A percentile compares a stretch with the other conserved stretches of the same genome.
Conservation (phyloP, 2,888 invertebrate genomes). For the Ligdia adustata region DNA sequence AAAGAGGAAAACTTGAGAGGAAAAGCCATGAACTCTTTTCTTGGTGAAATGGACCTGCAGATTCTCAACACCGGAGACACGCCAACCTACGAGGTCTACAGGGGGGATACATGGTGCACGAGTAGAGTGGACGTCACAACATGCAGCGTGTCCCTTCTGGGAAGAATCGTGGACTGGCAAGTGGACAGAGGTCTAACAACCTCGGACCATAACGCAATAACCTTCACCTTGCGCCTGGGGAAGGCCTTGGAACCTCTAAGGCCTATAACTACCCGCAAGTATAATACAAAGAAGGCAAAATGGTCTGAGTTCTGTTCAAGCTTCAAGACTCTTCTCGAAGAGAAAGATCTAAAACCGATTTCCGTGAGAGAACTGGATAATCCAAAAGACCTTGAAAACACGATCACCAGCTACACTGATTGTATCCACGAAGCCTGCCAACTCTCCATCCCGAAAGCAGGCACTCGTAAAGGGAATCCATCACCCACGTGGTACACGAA, state of each 20-base stretch:
- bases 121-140: not conserved
- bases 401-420: not conserved
- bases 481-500: not conserved
- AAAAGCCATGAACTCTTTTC: not conserved
- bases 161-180: not conserved
- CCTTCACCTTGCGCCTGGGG: not conserved
- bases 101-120: not conserved
- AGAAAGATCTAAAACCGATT: not conserved
- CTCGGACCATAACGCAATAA: constrained; percentile 1
- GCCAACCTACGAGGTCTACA: not conserved
- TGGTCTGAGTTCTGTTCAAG: not conserved
- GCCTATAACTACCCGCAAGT: not conserved
- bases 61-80: not conserved
- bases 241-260: not conserved
- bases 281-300: not conserved
- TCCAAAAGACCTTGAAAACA: not conserved
- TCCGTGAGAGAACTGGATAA: not conserved
- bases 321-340: not conserved
- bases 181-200: not conserved
- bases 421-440: not conserved
- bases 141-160: not conserved
- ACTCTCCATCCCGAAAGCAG: not conserved
- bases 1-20: not conserved
- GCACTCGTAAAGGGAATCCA: not conserved
- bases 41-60: not conserved